Evolutionary conservation across 1,140 invertebrate genomes (phyloP).

Genomic region (Vanessa atalanta): DNA sequence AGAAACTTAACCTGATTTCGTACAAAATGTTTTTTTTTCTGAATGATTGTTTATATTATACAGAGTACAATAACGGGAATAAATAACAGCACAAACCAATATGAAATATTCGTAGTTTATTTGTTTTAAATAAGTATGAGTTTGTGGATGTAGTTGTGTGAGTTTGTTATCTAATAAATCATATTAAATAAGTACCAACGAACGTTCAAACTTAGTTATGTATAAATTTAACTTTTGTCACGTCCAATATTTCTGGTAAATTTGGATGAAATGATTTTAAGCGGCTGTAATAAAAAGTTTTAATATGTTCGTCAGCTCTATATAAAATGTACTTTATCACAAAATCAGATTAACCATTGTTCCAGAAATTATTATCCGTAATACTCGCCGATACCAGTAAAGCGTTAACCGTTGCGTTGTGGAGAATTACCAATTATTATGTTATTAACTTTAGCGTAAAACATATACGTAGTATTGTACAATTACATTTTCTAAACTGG

Average conservation of each 20-base stretch:
- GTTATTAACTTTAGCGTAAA: conserved; percentile 4
- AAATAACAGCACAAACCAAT: no score
- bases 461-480: not conserved
- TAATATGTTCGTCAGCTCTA: conserved; percentile 7
- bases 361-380: conserved; percentile 13
- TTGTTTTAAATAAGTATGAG: no score
- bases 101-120: no score
- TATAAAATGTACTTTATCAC: conserved; percentile 21
- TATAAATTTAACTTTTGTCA: conserved; percentile 2
- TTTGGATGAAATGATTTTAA: not conserved
- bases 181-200: no score
- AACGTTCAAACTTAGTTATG: not conserved
- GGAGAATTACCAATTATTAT: conserved; percentile 4
- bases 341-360: conserved; percentile 22
- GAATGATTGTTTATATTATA: no score
- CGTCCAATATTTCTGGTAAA: not conserved
- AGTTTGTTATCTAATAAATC: no score
- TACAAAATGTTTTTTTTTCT: no score
- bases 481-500: not conserved
- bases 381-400: not conserved
- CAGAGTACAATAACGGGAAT: no score
- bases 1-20: no score
- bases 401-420: conserved; percentile 5
- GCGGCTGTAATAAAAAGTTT: conserved; percentile 5
- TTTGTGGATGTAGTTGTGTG: no score